A percentile compares a stretch with the other conserved stretches of the same genome.
These are phyloP conservation scores for Setophaga coronata DNA, from an alignment of 2,113 vertebrate genomes.

Conservation along the genomic window DNA sequence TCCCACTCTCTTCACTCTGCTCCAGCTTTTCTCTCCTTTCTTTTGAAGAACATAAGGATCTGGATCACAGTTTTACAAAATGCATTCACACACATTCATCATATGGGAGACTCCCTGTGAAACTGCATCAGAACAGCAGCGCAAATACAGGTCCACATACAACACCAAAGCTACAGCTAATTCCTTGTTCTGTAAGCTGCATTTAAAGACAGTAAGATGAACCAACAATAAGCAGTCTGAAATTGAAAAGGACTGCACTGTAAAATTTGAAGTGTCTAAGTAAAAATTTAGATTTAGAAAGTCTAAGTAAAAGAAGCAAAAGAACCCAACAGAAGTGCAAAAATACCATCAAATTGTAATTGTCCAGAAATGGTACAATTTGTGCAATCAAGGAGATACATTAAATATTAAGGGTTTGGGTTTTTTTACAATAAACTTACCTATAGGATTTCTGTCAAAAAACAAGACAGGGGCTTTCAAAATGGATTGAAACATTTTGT, in stretches of 20 bases:
- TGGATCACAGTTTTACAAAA: background rate
- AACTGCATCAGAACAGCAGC: background rate
- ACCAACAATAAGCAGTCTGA: background rate
- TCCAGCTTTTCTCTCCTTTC: background rate
- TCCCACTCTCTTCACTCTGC: background rate
- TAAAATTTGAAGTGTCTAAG: background rate
- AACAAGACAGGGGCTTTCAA: constrained; percentile 87
- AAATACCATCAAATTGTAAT: background rate
- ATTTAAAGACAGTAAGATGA: background rate
- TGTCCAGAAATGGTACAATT: background rate
- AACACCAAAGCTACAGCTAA: background rate
- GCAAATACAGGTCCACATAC: background rate
- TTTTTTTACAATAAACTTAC: constrained; percentile 71
- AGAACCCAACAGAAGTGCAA: fast-evolving
- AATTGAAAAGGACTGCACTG: background rate
- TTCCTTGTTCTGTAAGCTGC: background rate
- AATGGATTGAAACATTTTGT: constrained; percentile 89
- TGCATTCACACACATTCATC: background rate
- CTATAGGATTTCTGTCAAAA: constrained; percentile 93
- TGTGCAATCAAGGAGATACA: background rate
- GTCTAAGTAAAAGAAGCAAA: background rate
- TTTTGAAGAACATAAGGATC: background rate
- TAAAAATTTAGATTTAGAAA: background rate
- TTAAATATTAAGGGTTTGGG: background rate
- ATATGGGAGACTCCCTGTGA: background rate